phyloP scores from a whole-genome alignment of 2,113 vertebrate species.

The Vimba vimba region DNA sequence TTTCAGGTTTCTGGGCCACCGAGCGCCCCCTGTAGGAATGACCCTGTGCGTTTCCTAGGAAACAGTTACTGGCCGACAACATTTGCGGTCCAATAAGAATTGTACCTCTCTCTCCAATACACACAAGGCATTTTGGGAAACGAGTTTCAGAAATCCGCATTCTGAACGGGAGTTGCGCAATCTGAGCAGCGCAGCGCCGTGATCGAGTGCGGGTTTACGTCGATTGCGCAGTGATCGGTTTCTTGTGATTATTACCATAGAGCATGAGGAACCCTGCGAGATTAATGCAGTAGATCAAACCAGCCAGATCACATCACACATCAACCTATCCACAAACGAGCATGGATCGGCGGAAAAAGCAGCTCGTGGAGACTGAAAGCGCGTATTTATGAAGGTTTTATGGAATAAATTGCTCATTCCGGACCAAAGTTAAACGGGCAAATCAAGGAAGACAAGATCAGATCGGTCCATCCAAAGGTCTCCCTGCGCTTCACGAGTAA shows the following conservation, averaged over 20 bases:
- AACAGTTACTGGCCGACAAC: neutral
- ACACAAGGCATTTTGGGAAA: conserved; percentile 62
- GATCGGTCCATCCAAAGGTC: neutral
- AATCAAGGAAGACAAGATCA: conserved; percentile 38
- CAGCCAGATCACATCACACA: neutral
- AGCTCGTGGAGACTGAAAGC: neutral
- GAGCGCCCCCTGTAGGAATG: neutral
- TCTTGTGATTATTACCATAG: conserved; percentile 72
- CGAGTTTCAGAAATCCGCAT: conserved; percentile 64
- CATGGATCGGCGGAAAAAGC: conserved; percentile 26
- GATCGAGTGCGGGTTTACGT: conserved; percentile 31
- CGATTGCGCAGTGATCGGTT: conserved; percentile 56
- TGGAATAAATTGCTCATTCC: neutral
- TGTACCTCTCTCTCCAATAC: conserved; percentile 25
- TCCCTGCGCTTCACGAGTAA: conserved; percentile 36
- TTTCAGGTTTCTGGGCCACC: neutral
- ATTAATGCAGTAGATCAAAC: conserved; percentile 50
- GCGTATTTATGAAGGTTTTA: neutral
- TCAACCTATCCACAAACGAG: neutral
- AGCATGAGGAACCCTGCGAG: conserved; percentile 68
- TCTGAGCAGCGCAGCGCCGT: fast-evolving
- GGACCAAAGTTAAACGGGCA: conserved; percentile 34
- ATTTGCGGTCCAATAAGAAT: conserved; percentile 23
- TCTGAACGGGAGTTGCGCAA: conserved; percentile 59
- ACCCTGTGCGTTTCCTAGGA: neutral